phyloP scores from a whole-genome alignment of 1,140 invertebrate genomes.

The Polypedilum pembai region DNA sequence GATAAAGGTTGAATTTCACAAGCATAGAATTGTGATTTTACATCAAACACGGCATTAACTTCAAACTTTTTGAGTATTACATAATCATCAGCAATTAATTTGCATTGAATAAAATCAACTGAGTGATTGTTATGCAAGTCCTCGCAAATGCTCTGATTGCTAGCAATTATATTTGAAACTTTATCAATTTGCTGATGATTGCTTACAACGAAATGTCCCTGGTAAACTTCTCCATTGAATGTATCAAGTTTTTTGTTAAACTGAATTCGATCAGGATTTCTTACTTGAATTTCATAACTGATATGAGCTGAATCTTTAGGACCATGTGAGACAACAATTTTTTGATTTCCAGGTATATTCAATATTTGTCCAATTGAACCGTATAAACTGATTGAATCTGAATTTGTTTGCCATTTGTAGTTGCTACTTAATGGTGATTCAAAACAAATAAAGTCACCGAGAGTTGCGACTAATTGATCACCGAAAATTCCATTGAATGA shows the following conservation, averaged over 20 bases:
- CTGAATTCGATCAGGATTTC: slow-evolving; percentile 30
- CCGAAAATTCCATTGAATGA: slow-evolving; percentile 38
- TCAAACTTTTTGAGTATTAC: slow-evolving; percentile 38
- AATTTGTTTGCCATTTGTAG: background rate
- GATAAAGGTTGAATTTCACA: slow-evolving; percentile 37
- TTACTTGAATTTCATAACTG: background rate
- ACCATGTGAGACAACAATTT: background rate
- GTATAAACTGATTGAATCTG: background rate
- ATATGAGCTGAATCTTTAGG: background rate
- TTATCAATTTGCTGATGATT: slow-evolving; percentile 43
- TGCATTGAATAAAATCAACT: slow-evolving; percentile 38
- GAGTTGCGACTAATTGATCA: slow-evolving; percentile 33
- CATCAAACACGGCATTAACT: slow-evolving; percentile 37
- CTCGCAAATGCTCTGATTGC: slow-evolving; percentile 38
- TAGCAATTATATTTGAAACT: slow-evolving; percentile 39
- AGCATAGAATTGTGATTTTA: slow-evolving; percentile 34
- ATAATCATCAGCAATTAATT: slow-evolving; percentile 35
- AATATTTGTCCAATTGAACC: background rate
- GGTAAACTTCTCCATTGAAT: slow-evolving; percentile 40
- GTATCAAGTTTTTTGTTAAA: slow-evolving; percentile 39
- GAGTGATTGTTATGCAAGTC: slow-evolving; percentile 33
- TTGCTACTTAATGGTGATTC: slow-evolving; percentile 40
- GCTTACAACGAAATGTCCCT: slow-evolving; percentile 37
- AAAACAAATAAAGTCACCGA: slow-evolving; percentile 52
- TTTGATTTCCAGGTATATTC: background rate